These are phyloP conservation scores for Emydoidea blandingii DNA, from an alignment of 2,797 vertebrate species.

Conservation along the genomic window DNA sequence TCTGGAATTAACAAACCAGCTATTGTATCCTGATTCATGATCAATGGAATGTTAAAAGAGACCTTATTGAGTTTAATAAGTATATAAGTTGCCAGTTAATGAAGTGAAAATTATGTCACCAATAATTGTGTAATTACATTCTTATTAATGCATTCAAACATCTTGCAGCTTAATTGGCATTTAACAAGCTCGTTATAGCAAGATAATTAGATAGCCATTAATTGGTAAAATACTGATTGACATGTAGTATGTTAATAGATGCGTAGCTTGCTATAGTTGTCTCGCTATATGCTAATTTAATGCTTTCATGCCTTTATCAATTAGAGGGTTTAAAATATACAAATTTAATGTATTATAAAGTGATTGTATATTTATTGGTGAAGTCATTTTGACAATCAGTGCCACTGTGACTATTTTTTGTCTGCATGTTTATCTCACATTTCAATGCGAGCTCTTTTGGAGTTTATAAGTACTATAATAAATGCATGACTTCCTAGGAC, in stretches of 20 bases:
- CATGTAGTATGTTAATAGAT: constrained; percentile 76
- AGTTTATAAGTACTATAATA: constrained; percentile 45
- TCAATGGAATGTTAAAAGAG: constrained; percentile 78
- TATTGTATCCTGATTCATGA: constrained; percentile 66
- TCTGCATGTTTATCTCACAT: constrained; percentile 31
- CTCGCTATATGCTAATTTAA: constrained; percentile 77
- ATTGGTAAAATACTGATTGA: constrained; percentile 83
- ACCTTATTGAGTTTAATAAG: constrained; percentile 77
- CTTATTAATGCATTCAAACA: constrained; percentile 83
- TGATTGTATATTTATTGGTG: constrained; percentile 74
- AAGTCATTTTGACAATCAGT: constrained; percentile 41
- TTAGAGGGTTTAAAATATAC: constrained; percentile 73
- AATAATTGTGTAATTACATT: constrained; percentile 82
- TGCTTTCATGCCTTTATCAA: constrained; percentile 74
- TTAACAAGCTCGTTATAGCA: constrained; percentile 81
- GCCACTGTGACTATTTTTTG: constrained; percentile 46
- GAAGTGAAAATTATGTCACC: constrained; percentile 80
- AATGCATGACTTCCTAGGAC: background rate
- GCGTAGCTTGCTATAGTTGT: constrained; percentile 67
- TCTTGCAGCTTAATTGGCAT: constrained; percentile 82
- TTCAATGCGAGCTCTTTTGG: constrained; percentile 64
- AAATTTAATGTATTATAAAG: constrained; percentile 70
- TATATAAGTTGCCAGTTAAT: constrained; percentile 78
- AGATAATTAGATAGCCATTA: constrained; percentile 83
- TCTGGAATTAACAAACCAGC: constrained; percentile 47